Evolutionary conservation across 2,888 invertebrate genomes (phyloP).

Genomic region (Cinara cedri): DNA sequence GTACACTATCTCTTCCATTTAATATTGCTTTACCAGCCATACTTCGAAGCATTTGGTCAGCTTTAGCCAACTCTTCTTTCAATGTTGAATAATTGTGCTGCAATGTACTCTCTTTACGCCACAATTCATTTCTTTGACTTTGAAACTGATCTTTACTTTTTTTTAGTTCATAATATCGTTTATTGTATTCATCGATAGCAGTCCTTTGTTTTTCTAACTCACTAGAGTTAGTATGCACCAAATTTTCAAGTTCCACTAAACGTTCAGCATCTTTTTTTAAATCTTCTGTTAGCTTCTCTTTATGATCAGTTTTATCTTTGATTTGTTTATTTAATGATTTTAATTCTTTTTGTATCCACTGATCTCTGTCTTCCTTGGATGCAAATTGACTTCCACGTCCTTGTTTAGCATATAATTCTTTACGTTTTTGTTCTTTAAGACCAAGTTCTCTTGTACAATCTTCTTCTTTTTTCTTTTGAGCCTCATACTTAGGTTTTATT

Average conservation of each 20-base stretch:
- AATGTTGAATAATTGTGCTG: conserved; percentile 88
- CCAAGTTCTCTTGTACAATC: conserved; percentile 86
- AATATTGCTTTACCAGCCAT: conserved; percentile 97
- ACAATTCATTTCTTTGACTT: conserved; percentile 87
- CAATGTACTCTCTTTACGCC: conserved; percentile 93
- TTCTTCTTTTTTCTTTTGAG: conserved; percentile 90
- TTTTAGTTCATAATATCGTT: conserved; percentile 93
- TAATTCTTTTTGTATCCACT: conserved; percentile 95
- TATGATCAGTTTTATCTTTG: conserved; percentile 93
- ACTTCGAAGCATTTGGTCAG: conserved; percentile 91
- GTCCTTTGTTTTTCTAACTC: conserved; percentile 89
- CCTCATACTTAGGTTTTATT: conserved; percentile 91
- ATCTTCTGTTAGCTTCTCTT: conserved; percentile 84
- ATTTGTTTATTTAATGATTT: conserved; percentile 91
- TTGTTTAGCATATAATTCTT: conserved; percentile 97
- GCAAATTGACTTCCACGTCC: conserved; percentile 96
- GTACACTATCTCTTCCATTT: conserved; percentile 95
- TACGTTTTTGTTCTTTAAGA: conserved; percentile 93
- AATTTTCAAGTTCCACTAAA: conserved; percentile 70
- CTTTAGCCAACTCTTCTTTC: conserved; percentile 93
- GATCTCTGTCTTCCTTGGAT: conserved; percentile 90
- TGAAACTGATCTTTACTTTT: conserved; percentile 92
- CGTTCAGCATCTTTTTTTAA: conserved; percentile 84
- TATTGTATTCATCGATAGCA: conserved; percentile 94
- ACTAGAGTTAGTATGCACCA: conserved; percentile 43